Evolutionary conservation across 2,113 vertebrate genomes (phyloP), one percentile per base, ranked within the genome.

Genomic region (Chloropsis cyanopogon): DNA sequence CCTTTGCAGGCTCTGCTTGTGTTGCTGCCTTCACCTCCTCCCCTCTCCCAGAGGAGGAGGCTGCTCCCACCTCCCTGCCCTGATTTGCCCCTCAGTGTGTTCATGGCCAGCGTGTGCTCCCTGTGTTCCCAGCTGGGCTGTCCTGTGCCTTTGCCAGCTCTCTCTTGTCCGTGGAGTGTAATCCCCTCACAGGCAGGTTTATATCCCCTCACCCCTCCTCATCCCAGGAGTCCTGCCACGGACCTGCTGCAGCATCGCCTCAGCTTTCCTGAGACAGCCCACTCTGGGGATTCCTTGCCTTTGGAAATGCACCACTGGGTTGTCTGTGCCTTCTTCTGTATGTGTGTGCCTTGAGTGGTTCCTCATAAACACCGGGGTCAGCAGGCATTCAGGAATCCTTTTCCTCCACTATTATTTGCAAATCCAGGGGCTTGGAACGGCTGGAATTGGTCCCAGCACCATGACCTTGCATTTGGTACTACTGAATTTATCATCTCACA

Each of bases 51-150:
- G 64, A 37, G n/a, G 56, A 91, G 47, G 33, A 54, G 33, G 42
- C 69, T 28, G 54, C 50, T 73, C 19, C 22, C 37, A n/a, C 25
- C 31, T 90, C 57, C 3, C 29, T 29, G 4, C 35, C 72, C 70
- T 66, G 26, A 21, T 82, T 84, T 85, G 14, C 70, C 44, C 70
- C 44, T 29, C 35, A 23, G 24, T 10, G 14, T 6, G 21, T 25
- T 39, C 11, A 0, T 16, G 37, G 25, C 64, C 61, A n/a, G 33
- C 0, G 0, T 21, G 46, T 2, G 5, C 47, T 25, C 0, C 0
- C 82, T 85, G 63, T 71, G 79, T 18, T 85, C 59, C 70, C 63
- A 44, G 42, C 4, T 1, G 23, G 29, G 13, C 17, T 85, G 78
- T 71, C 49, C 65, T 68, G 65, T 28, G 91, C 23, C 39, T 90